Evolutionary conservation across 2,113 vertebrate species (phyloP).

Genomic region (Aramus guarauna): DNA sequence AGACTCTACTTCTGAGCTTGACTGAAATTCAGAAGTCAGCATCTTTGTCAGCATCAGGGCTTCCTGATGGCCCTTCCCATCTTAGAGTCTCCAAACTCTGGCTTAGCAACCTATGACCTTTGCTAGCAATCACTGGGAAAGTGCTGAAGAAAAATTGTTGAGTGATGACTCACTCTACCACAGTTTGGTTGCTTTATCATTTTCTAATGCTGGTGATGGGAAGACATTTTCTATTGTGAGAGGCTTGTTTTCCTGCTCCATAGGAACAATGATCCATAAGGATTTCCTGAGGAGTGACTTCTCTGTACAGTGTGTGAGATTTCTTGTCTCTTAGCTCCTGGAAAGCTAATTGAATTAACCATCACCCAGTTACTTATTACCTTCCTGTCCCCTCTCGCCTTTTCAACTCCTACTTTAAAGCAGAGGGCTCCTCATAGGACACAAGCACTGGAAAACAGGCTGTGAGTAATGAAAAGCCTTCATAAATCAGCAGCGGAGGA

Average conservation of each 20-base stretch:
- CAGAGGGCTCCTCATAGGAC: background rate
- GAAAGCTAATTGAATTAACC: background rate
- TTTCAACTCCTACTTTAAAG: background rate
- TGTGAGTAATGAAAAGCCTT: background rate
- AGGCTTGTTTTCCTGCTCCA: constrained; percentile 27
- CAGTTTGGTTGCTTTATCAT: constrained; percentile 13
- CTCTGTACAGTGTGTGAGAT: background rate
- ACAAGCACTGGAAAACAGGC: background rate
- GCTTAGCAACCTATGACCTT: background rate
- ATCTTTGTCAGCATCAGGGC: background rate
- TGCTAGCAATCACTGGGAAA: constrained; percentile 1
- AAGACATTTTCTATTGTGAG: constrained; percentile 47
- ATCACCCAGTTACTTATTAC: background rate
- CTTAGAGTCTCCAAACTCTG: background rate
- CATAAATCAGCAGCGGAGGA: background rate
- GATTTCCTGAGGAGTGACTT: constrained; percentile 50
- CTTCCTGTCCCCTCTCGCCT: background rate
- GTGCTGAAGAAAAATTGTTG: background rate
- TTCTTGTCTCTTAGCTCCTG: background rate
- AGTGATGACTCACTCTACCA: constrained; percentile 39
- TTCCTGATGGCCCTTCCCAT: constrained; percentile 14
- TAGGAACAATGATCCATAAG: constrained; percentile 36
- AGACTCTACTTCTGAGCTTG: background rate
- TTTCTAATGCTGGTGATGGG: constrained; percentile 32
- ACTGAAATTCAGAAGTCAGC: background rate